Percentiles rank a stretch among this genome's conserved stretches.
These are phyloP conservation scores for Trypoxylon attenuatum DNA, from an alignment of 2,888 invertebrate species.

Conservation along the genomic window DNA sequence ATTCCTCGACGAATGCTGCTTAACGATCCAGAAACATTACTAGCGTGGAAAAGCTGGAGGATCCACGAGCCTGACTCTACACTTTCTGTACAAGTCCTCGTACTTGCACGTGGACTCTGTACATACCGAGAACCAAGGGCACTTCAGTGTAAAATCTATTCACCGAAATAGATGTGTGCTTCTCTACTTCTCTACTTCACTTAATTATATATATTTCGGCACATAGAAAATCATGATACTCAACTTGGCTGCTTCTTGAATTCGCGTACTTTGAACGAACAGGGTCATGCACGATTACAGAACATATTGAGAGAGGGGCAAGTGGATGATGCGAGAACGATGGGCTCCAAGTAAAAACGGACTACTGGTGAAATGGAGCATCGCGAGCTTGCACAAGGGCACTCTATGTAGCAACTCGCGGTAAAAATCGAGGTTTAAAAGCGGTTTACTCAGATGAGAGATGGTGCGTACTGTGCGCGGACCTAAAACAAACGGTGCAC, in stretches of 20 bases:
- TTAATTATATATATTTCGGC: too few relatives aligned
- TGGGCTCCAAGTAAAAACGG: slow-evolving; percentile 33
- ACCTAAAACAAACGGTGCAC: slow-evolving; percentile 45
- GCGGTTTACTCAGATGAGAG: slow-evolving; percentile 41
- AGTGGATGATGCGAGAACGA: slow-evolving; percentile 1
- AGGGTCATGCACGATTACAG: slow-evolving; percentile 15
- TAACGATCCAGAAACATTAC: slow-evolving; percentile 50
- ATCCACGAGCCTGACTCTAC: slow-evolving; percentile 43
- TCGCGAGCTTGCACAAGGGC: slow-evolving; percentile 40
- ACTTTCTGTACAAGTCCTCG: too few relatives aligned
- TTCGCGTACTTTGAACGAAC: background rate
- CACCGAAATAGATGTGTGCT: too few relatives aligned
- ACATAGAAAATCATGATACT: too few relatives aligned
- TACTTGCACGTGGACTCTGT: too few relatives aligned
- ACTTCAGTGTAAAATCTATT: too few relatives aligned
- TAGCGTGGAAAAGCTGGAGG: slow-evolving; percentile 14
- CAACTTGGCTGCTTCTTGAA: too few relatives aligned
- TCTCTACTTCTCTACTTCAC: too few relatives aligned
- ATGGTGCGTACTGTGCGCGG: slow-evolving; percentile 41
- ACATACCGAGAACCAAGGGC: too few relatives aligned
- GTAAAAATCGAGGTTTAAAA: slow-evolving; percentile 33
- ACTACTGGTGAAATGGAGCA: slow-evolving; percentile 50
- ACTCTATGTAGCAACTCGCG: slow-evolving; percentile 37
- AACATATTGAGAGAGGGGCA: background rate
- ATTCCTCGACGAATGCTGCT: slow-evolving; percentile 42